Base-by-base conservation (phyloP, 2,888 invertebrate genomes). In the Rhagium mordax region DNA sequence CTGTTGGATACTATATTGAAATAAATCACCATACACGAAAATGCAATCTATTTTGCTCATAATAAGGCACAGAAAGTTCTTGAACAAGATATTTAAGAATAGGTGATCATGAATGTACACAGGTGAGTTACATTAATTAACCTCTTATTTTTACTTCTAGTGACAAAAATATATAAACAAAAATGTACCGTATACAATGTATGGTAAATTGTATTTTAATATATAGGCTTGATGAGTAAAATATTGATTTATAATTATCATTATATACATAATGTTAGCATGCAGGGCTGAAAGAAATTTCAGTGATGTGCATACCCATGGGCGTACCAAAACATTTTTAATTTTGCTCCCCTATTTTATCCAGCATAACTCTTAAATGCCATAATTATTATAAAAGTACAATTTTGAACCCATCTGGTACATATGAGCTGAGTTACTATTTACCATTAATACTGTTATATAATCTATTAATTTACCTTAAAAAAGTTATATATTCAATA, bases 101-200 rank as follows among this genome's bases (percentile, higher is more conserved):
- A 87, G 87, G 85, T 87, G 87, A 87, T 86, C 80, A 87, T 86
- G 86, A 83, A 83, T 85, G 81, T 79, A 78, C 79, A 69, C 79
- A 84, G 86, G 86, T 86, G 78, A 80, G 81, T 78, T n/a, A 21
- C 24, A 59, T 68, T 66, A 7, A 15, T 21, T 55, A 65, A 53
- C 15, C 51, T 27, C n/a, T 51, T 51, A 29, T 51, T 16, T 49
- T 16, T 27, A 27, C 21, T 55, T 27, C 15, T 27, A 15, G 7
- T 8, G 15, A 16, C n/a, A 27, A 27, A 57, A 57, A 57, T 57
- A n/a, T 15, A 57, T 27, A 27, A 57, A 57, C 15, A 57, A 41
- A 41, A 41, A 13, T 41, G 13, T n/a, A n/a, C 13, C 5, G 4
- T 16, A 33, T 41, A 29, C 59, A 33, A 16, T 65, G 29, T 53